Conservation (phyloP, 2,113 vertebrate species). For the Caretta caretta region DNA sequence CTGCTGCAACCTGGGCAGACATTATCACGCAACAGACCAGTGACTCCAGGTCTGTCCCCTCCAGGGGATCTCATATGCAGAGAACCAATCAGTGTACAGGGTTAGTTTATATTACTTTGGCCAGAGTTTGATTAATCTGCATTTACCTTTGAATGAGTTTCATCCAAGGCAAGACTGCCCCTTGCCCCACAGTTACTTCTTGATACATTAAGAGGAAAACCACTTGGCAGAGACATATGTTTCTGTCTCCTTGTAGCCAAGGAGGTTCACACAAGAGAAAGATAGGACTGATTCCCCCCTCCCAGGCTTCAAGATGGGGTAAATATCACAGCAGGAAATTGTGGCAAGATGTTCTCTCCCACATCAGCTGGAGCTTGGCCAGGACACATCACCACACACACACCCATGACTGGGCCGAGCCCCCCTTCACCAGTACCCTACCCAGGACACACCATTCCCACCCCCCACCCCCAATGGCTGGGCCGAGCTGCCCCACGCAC, state of each 20-base stretch:
- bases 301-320: neutral
- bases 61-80: neutral
- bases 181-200: neutral
- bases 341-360: neutral
- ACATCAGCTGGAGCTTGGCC: no score
- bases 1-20: neutral
- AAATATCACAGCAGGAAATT: neutral
- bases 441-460: neutral
- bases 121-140: neutral
- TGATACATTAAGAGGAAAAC: neutral
- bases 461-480: neutral
- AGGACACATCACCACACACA: neutral
- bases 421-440: accelerated
- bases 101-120: neutral
- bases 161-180: neutral
- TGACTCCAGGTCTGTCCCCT: neutral
- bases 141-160: neutral
- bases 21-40: neutral
- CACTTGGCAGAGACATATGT: neutral
- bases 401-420: no score
- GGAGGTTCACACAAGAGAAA: neutral
- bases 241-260: neutral
- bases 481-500: neutral
- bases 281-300: no score
- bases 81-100: neutral